Percentiles rank a stretch among this genome's conserved stretches.
Evolutionary conservation across 2,797 vertebrate genomes (phyloP).

Genomic region (Lutjanus argentimaculatus): DNA sequence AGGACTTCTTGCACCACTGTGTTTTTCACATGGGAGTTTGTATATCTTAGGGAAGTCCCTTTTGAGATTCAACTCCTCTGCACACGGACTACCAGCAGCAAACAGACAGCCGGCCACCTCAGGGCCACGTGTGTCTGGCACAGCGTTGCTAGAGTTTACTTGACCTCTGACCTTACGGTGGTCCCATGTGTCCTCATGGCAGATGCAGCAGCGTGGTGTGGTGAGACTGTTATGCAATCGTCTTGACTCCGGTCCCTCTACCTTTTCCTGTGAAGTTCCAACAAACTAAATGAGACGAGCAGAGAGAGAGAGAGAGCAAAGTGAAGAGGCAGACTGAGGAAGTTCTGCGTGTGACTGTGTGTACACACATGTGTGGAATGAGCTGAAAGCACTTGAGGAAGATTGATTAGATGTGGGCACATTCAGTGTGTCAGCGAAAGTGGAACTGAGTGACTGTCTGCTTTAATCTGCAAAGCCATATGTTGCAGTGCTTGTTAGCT

Average conservation of each 20-base stretch:
- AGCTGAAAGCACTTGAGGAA: constrained; percentile 32
- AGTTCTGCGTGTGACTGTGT: constrained; percentile 36
- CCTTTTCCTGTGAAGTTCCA: constrained; percentile 43
- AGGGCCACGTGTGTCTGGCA: constrained; percentile 50
- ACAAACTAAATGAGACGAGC: constrained; percentile 56
- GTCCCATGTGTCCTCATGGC: constrained; percentile 58
- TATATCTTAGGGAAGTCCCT: constrained; percentile 54
- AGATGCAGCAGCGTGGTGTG: constrained; percentile 50
- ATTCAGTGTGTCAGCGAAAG: constrained; percentile 61
- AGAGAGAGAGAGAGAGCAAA: constrained; percentile 57
- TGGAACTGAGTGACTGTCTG: constrained; percentile 62
- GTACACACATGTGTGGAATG: constrained; percentile 30
- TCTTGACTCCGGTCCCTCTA: constrained; percentile 19
- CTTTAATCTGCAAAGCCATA: constrained; percentile 65
- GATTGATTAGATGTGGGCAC: constrained; percentile 66
- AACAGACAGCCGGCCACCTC: constrained; percentile 40
- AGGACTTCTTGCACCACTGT: constrained; percentile 28
- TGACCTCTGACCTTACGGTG: constrained; percentile 70
- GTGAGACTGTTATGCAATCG: constrained; percentile 63
- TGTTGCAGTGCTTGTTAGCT: constrained; percentile 40
- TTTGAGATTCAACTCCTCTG: constrained; percentile 27
- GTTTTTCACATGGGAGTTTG: constrained; percentile 51
- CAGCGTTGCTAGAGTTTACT: constrained; percentile 60
- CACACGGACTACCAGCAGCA: constrained; percentile 36
- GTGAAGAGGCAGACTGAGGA: constrained; percentile 39